Conservation (phyloP, 1,140 invertebrate genomes). For the Potamilus streckersoni region DNA sequence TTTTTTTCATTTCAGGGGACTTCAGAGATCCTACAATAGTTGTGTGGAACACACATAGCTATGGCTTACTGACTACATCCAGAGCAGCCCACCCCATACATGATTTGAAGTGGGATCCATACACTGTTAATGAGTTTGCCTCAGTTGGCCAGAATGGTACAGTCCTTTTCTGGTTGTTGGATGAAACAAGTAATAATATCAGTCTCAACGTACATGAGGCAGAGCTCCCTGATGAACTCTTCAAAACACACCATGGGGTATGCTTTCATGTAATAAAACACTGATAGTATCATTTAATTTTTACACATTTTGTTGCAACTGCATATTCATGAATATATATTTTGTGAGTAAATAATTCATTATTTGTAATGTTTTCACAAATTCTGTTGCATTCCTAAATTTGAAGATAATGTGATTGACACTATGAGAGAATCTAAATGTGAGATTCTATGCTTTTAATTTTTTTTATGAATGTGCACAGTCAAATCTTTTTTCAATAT, state of each 20-base stretch:
- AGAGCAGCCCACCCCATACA: constrained; percentile 53
- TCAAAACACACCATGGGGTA: constrained; percentile 38
- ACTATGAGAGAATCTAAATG: too few relatives aligned
- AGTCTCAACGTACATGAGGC: constrained; percentile 64
- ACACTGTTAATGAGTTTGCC: constrained; percentile 64
- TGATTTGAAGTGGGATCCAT: constrained; percentile 64
- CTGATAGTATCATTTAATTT: neutral
- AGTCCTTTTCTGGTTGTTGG: constrained; percentile 64
- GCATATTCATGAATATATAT: too few relatives aligned
- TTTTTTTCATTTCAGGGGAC: constrained; percentile 51
- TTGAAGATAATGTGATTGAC: too few relatives aligned
- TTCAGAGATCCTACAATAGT: constrained; percentile 57
- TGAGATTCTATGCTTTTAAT: too few relatives aligned
- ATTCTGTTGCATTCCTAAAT: too few relatives aligned
- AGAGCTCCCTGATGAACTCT: constrained; percentile 59
- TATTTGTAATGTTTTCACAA: too few relatives aligned
- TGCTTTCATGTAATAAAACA: neutral
- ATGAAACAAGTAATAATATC: constrained; percentile 55
- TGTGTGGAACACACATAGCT: constrained; percentile 61
- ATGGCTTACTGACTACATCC: constrained; percentile 51
- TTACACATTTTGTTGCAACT: too few relatives aligned
- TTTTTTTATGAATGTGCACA: too few relatives aligned
- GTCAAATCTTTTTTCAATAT: too few relatives aligned
- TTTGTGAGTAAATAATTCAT: too few relatives aligned
- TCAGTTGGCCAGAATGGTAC: constrained; percentile 58